Evolutionary conservation across 2,888 invertebrate species (phyloP), one percentile per base, ranked within the genome.

Genomic region (Catocala nupta): DNA sequence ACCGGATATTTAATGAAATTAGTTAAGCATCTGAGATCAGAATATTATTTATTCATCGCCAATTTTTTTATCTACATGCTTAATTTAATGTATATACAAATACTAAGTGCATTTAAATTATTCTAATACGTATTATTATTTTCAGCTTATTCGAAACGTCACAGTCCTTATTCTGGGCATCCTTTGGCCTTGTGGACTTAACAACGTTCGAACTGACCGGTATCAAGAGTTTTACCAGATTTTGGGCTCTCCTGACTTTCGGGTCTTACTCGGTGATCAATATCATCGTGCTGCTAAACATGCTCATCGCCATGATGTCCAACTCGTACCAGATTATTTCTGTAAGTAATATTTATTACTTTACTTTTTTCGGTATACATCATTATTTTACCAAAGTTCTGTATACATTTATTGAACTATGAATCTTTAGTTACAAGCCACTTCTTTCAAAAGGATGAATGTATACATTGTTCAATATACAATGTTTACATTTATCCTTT

Each of bases 271-370:
- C 98, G 62, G 98, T 98, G 68, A 99, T 99, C 90, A 99, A 99
- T 88, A 97, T 99, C 71, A 98, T 99, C 78, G 99, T 99, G 0
- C 95, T 99, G 34, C 96, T 99, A 69, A 99, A 99, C 92, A 98
- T 99, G 97, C 96, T 99, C 47, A 99, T 99, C 86, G 99, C 99
- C 83, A 99, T 99, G 99, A 99, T 99, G 99, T 99, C 98, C 65
- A 99, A 98, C 90, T 99, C 99, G 0, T 99, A 99, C 91, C 99
- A 99, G 93, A 98, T 98, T 69, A 99, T 99, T 81, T 99, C 98
- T 81, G 98, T 98, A 94, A 96, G 96, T 95, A 3, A 11, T 25
- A 25, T 3, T 0, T 25, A 25, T 25, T 25, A 25, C 1, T 25
- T 25, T 3, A 25, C 25, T 25, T 3, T 1, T 3, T 25, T 3